Evolutionary conservation across 2,113 vertebrate species (phyloP), one percentile per base, ranked within the genome.

Genomic region (Rhizomys pruinosus): DNA sequence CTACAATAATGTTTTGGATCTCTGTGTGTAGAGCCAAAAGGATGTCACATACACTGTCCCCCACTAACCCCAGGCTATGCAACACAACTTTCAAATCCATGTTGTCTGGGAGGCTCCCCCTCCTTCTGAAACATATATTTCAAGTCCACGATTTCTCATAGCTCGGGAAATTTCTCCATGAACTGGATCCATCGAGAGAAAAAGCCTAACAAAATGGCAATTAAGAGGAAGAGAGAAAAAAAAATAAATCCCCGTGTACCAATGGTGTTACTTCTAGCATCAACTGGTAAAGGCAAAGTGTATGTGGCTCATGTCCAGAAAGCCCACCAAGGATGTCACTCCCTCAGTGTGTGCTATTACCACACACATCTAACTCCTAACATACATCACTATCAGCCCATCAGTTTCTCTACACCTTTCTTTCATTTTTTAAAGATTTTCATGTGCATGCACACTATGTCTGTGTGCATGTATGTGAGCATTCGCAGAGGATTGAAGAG

Each of bases 91-190:
- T 99, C 87, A 99, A 89, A 97, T 99, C 99, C 90, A 98, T 96
- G 4, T 69, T 89, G 94, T 99, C 99, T 97, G 98, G 98, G 85
- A 94, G 92, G 32, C 93, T 93, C 7, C 97, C 98, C 94, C 99
- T 0, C 97, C 97, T 89, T 99, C 99, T 12, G 99, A 98, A 97
- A 99, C 96, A 94, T 99, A 99, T 66, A 99, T 96, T 97, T 99
- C 99, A 93, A 99, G 98, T 32, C 99, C 99, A 94, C 99, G 98
- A 97, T 99, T 99, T 95, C 99, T 98, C 99, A 99, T 99, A 72
- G 99, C 99, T 96, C 99, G 98, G 89, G 99, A 99, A 97, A 99
- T 99, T 97, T 99, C 99, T 32, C 99, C 99, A 19, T 99, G 99
- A 4, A 97, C 84, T n/a, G 99, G 99, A 98, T 99, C 99, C 99